Evolutionary conservation across 92 coral and sea anemone species (phyloP), one percentile per base, ranked within the genome.

Genomic region (Galaxea fascicularis): DNA sequence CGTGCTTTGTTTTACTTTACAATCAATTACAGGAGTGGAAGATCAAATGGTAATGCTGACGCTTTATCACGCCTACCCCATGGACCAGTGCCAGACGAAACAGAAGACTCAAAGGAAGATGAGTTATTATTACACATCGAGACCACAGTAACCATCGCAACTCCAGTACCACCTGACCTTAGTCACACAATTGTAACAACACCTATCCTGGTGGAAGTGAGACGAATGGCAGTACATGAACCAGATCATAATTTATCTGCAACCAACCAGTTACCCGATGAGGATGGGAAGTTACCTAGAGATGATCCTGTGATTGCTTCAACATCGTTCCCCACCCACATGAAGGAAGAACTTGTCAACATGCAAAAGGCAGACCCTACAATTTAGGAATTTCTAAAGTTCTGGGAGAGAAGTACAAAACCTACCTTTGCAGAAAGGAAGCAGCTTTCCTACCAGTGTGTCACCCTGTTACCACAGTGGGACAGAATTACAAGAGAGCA

Each of bases 21-120:
- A 0, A 88, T 78, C 28, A 85, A 24, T 27, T 86, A 91, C 73
- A 79, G 81, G 10, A 71, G 79, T 25, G 88, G 90, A 68, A 71
- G 74, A 27, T 66, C 41, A 8, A 83, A 87, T 49, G 73, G 13
- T 30, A 90, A 86, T 57, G 91, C 93, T 47, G 93, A 87, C 31
- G 88, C 87, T 1, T 79, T 90, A 45, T 86, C 90, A 45, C 78
- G 90, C 46, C 35, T 16, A 7, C 85, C 92, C 39, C 66, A 46
- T 49, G 86, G 28, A 69, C 21, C 86, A 65, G 74, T 79, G 60
- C 60, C 84, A 13, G 63, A 44, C 3, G 47, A 79, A 6, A 62
- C 28, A 47, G 83, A 78, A 26, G 83, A 78, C 17, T 78, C 83
- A 16, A 63, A 78, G 18, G 83, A 78, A 77, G 67, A 77, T 25